A percentile compares a stretch with the other conserved stretches of the same genome.
Conservation (phyloP, 2,113 vertebrate genomes). For the Equus quagga region DNA sequence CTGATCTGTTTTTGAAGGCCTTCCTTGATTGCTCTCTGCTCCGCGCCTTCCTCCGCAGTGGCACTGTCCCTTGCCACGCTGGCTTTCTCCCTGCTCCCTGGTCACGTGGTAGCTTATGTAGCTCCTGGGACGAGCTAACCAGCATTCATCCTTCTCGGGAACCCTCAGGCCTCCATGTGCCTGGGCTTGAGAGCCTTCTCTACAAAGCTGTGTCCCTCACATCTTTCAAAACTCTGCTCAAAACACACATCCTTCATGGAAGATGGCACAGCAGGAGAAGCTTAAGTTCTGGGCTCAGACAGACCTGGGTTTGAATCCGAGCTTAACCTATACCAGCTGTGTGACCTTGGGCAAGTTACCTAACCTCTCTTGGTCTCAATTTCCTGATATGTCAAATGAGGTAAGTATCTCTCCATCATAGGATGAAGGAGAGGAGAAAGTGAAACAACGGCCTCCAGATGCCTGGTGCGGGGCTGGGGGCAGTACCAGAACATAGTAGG, state of each 20-base stretch:
- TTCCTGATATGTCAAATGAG: neutral
- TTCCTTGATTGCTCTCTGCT: neutral
- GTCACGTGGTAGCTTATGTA: neutral
- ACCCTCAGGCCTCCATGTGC: neutral
- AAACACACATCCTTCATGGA: neutral
- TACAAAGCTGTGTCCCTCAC: neutral
- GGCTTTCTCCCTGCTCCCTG: neutral
- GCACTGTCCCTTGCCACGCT: too few relatives aligned
- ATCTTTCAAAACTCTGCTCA: conserved; percentile 2
- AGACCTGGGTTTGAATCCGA: neutral
- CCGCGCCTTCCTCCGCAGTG: neutral
- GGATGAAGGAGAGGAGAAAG: neutral
- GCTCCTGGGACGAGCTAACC: neutral
- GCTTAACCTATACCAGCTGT: neutral
- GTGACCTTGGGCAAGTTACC: neutral
- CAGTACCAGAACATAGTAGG: neutral
- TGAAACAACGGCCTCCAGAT: neutral
- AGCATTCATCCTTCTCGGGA: neutral
- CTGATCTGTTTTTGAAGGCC: neutral
- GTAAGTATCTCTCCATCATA: neutral
- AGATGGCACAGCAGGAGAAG: neutral
- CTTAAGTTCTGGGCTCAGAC: neutral
- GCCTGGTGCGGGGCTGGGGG: neutral
- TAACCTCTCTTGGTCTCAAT: neutral
- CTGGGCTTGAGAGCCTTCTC: neutral